phyloP scores from a whole-genome alignment of 2,113 vertebrate genomes.

The Sphyrna mokarran region DNA sequence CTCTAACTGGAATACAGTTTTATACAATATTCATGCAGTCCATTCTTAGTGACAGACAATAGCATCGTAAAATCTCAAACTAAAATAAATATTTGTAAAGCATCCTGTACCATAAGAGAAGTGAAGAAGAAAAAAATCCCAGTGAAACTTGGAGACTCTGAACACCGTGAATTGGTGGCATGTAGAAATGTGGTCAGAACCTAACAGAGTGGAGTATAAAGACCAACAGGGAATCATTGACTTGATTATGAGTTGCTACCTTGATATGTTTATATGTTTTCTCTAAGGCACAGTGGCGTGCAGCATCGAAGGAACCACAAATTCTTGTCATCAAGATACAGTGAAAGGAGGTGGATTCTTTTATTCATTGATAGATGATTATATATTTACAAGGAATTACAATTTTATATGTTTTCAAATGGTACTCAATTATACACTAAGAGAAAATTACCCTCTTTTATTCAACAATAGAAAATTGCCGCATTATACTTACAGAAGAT shows the following conservation, averaged over 20 bases:
- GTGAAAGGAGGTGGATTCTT: not conserved
- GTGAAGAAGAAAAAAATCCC: too few relatives aligned
- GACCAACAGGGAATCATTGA: too few relatives aligned
- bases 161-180: not conserved
- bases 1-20: not conserved
- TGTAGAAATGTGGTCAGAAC: too few relatives aligned
- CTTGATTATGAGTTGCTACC: not conserved
- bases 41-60: not conserved
- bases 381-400: not conserved
- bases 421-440: not conserved
- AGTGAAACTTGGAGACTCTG: not conserved
- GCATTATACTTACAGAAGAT: not conserved
- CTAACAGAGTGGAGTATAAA: too few relatives aligned
- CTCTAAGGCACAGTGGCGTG: not conserved
- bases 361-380: not conserved
- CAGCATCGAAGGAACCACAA: not conserved
- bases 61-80: too few relatives aligned
- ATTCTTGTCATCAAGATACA: not conserved
- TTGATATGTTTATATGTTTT: not conserved
- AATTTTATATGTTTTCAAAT: not conserved
- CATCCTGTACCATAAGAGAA: too few relatives aligned
- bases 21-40: not conserved
- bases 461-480: not conserved
- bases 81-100: too few relatives aligned
- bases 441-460: not conserved